A percentile compares a stretch with the other conserved stretches of the same genome.
Evolutionary conservation across 1,140 invertebrate genomes (phyloP).

Genomic region (Meloidogyne exigua): DNA sequence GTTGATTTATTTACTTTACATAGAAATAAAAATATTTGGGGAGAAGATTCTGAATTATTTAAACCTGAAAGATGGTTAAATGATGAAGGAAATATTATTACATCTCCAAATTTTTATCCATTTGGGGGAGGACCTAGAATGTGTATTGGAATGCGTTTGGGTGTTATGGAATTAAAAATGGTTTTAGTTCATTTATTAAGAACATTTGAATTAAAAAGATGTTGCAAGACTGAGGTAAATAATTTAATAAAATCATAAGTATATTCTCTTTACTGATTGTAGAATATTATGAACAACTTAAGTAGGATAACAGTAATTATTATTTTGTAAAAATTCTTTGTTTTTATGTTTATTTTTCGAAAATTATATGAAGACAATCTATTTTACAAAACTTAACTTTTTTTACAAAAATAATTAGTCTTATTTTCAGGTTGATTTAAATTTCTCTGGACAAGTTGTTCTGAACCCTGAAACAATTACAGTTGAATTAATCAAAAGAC

Average conservation of each 20-base stretch:
- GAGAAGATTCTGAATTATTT: constrained; percentile 46
- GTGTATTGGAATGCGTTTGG: constrained; percentile 72
- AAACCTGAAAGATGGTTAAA: constrained; percentile 37
- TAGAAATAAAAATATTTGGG: constrained; percentile 42
- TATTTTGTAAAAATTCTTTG: too few relatives aligned
- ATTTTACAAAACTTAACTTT: constrained; percentile 1
- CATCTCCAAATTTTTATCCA: not conserved
- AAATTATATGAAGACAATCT: too few relatives aligned
- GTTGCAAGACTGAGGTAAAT: constrained; percentile 26
- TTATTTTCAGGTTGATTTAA: constrained; percentile 12
- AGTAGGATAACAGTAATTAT: too few relatives aligned
- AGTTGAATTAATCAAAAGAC: constrained; percentile 6
- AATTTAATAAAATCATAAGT: not conserved
- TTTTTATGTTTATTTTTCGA: too few relatives aligned
- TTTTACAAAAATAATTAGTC: not conserved
- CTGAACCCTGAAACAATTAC: constrained; percentile 31
- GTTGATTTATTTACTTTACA: constrained; percentile 47
- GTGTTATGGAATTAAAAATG: constrained; percentile 72
- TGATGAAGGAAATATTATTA: not conserved
- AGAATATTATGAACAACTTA: too few relatives aligned
- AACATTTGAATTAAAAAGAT: constrained; percentile 31
- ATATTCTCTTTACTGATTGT: too few relatives aligned
- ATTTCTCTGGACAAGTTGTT: constrained; percentile 22
- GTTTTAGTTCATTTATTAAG: constrained; percentile 63
- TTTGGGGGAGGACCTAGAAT: constrained; percentile 68